Evolutionary conservation across 2,888 invertebrate species (phyloP), one percentile per base, ranked within the genome.

Genomic region (Scaptomyza caliginosa): DNA sequence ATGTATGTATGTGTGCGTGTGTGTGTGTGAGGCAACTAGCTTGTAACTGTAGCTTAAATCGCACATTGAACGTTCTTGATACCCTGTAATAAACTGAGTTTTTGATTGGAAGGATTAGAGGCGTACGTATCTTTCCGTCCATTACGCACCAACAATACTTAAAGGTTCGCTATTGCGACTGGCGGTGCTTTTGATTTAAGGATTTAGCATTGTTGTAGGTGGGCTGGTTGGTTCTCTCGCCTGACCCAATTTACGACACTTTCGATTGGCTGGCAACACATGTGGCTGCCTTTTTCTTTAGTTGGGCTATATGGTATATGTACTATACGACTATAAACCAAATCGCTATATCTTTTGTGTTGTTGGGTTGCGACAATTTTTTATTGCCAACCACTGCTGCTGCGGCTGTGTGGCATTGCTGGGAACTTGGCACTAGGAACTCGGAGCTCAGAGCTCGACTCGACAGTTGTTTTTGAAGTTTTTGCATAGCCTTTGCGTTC

Each of bases 231-330:
- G n/a, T 30, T 5, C 30, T 39, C 49, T 46, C 66, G 60, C 38
- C 70, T 77, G 85, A 84, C 86, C 87, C 72, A 84, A 86, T 83
- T 83, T 78, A 74, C 73, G 76, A 67, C 74, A 72, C 87, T 77
- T 81, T 81, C 87, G 72, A 83, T 84, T 72, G 78, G 48, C 49
- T 67, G 65, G 68, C 65, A 63, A 57, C 77, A 80, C 70, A 83
- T 82, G 74, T 77, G 77, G 43, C 66, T 40, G 52, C 46, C 60
- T 36, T 49, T 17, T 42, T 42, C n/a, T 40, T 34, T 34, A 34
- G 16, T 16, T 34, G 13, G n/a, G 30, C 2, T 17, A 23, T 8
- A 49, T 26, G 7, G 26, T n/a, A 28, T 43, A 26, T 59, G 54
- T 58, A 55, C 52, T 50, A 38, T 45, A 45, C 45, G 34, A 40